Evolutionary conservation across 2,888 invertebrate genomes (phyloP), one percentile per base, ranked within the genome.

Genomic region (Megaustenia siamemsis): DNA sequence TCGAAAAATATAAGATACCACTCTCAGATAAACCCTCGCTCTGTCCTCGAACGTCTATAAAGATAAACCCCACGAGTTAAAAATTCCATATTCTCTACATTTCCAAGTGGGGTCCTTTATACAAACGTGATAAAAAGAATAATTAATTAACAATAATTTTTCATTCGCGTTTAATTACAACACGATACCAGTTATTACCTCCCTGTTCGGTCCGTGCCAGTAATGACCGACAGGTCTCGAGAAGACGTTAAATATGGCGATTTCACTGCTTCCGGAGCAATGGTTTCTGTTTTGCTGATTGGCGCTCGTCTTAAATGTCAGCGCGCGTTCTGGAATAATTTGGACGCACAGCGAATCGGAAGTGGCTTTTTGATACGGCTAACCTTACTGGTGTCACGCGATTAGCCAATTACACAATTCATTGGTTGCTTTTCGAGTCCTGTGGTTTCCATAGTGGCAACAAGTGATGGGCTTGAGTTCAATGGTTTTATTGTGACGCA

Each of bases 331-430:
- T 15, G 32, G 43, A 40, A 60, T 63, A 78, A 78, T 78, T 78
- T 78, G 15, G 32, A 35, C 63, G 28, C 45, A 32, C n/a, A 15
- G 43, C 32, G 63, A 63, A 40, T 43, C 80, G 80, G 80, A 80
- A 69, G 80, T 69, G 49, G 35, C 69, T 80, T 80, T 66, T 69
- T 53, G 80, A 68, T 49, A 69, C 53, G 35, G 80, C 38, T 69
- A 80, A 80, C 69, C n/a, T 53, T 38, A n/a, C 69, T 80, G 80
- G 80, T 80, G 80, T 80, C 80, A 45, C 10, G 45, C 38, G 80
- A 80, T 80, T 69, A 80, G 69, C 68, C 80, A 80, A 80, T 80
- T 80, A 53, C 53, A 49, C 69, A 15, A 69, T 69, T 53, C 53
- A 69, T 80, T 68, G 53, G 18, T 53, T 45, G 38, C 53, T 21